A percentile compares a stretch with the other conserved stretches of the same genome.
These are phyloP conservation scores for Acholoe squamosa DNA, from an alignment of 2,888 invertebrate genomes.

Conservation along the genomic window DNA sequence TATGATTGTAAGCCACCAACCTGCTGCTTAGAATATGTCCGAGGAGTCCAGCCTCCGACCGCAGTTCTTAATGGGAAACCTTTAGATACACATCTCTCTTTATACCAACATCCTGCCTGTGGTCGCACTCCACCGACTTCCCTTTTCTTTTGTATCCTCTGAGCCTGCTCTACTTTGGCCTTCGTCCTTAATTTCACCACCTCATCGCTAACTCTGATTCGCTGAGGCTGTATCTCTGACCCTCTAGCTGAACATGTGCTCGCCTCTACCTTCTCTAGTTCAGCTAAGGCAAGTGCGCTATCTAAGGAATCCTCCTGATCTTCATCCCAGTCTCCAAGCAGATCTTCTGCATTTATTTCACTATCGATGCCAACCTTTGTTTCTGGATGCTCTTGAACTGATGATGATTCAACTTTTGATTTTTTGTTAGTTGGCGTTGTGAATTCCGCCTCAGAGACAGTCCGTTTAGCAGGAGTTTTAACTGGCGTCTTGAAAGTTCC, in stretches of 20 bases:
- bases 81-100: neutral
- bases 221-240: no score
- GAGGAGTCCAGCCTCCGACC: conserved; percentile 51
- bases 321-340: neutral
- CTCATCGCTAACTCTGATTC: neutral
- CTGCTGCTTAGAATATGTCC: conserved; percentile 28
- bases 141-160: conserved; percentile 51
- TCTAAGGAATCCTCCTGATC: conserved; percentile 31
- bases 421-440: neutral
- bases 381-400: neutral
- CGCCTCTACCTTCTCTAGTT: neutral
- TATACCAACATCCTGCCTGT: neutral
- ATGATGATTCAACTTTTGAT: neutral
- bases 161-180: conserved; percentile 50
- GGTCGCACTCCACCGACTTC: conserved; percentile 45
- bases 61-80: conserved; percentile 18
- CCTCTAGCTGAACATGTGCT: neutral
- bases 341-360: neutral
- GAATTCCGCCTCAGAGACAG: conserved; percentile 30
- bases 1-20: neutral
- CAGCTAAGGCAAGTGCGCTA: neutral
- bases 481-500: neutral
- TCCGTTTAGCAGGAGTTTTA: neutral
- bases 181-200: conserved; percentile 25
- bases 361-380: neutral